Base-by-base conservation (phyloP, 1,140 invertebrate genomes). In the Neuroterus valhalla region DNA sequence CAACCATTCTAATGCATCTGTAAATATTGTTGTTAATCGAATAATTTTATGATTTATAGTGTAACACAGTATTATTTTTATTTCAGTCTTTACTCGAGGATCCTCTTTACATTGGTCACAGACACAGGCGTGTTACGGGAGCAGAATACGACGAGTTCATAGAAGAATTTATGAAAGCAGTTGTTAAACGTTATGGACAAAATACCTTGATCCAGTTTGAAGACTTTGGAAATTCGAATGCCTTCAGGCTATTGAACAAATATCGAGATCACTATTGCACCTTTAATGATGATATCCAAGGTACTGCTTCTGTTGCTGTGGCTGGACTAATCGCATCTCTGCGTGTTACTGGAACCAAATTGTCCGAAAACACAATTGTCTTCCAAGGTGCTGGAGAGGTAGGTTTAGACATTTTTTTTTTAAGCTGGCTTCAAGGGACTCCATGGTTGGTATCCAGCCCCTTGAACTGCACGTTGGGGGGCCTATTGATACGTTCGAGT, bases 221-320 rank as follows among this genome's bases (percentile, higher is more conserved):
- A 91, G 97, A 99, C 90, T 99, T 99, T 86, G 97, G 93, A 6
- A 97, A 98, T 79, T 90, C 93, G 0, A 98, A 98, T 89, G 97
- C 98, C 4, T 98, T 98, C 89, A 91, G 94, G 14, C 91, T 98
- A 43, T 90, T 98, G 70, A 94, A 93, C 73, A 96, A 95, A 85
- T 99, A 98, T 89, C 92, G 96, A 17, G 89, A 96, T 68, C 84
- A 90, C 19, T 98, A 97, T 83, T 98, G 97, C 86, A 98, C 96
- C 6, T 98, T 99, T 86, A 99, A 99, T 89, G 97, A 98, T 84
- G 97, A 99, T 84, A 98, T 99, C 83, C 97, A 99, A 88, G 97
- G 97, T 31, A 97, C 96, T 3, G 95, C 95, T 8, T 92, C 96
- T 6, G 97, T 99, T 12, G 97, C 96, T 2, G 93, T 99, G 8